Conservation (phyloP, 2,797 vertebrate genomes). For the Caiman crocodilus region DNA sequence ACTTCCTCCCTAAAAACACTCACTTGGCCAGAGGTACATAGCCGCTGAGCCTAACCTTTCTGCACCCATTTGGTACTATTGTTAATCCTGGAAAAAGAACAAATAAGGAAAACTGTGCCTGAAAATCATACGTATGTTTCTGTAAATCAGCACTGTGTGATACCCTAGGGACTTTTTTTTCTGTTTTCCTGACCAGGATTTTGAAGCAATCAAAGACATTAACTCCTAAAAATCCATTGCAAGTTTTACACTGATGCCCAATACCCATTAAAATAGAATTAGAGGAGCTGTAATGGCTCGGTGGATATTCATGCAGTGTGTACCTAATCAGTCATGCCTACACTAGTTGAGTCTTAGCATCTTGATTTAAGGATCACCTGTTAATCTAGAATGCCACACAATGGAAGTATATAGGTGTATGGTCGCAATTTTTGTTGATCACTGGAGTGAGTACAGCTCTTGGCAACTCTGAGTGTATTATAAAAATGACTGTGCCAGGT, state of each 20-base stretch:
- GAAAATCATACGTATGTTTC: not conserved
- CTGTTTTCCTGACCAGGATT: not conserved
- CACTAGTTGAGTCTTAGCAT: not conserved
- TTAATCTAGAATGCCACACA: not conserved
- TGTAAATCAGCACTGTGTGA: not conserved
- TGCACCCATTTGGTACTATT: not conserved
- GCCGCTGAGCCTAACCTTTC: constrained; percentile 17
- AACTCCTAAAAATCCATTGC: not conserved
- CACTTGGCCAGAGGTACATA: not conserved
- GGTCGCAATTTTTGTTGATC: not conserved
- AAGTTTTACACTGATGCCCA: not conserved
- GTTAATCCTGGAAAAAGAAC: not conserved
- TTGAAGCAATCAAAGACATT: not conserved
- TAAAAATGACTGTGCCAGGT: constrained; percentile 17
- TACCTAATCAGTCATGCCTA: not conserved
- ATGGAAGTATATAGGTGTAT: fast-evolving
- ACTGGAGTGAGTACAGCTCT: not conserved
- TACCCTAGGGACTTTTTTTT: not conserved
- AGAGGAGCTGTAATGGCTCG: not conserved
- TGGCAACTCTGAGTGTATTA: not conserved
- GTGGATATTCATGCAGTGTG: not conserved
- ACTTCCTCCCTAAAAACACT: not conserved
- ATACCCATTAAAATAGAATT: not conserved
- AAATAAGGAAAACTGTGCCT: not conserved
- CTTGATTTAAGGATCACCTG: not conserved